phyloP scores from a whole-genome alignment of 92 coral and sea anemone genomes.

The Porites rus region DNA sequence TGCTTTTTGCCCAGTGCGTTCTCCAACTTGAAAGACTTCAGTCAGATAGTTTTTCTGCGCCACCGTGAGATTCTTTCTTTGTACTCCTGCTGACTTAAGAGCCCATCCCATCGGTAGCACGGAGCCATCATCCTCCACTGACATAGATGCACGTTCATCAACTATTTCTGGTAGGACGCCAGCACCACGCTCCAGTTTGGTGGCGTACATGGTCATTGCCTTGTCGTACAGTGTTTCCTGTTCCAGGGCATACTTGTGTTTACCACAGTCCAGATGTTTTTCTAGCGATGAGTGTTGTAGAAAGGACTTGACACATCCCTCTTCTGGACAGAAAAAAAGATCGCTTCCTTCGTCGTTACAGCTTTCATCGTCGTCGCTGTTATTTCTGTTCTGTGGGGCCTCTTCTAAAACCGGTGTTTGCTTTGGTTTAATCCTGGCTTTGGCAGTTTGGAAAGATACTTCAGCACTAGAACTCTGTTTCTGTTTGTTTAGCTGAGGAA shows the following conservation, averaged over 20 bases:
- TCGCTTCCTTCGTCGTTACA: conserved; percentile 7
- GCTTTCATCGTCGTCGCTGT: too few relatives aligned
- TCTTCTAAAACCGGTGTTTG: neutral
- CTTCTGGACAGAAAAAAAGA: conserved; percentile 54
- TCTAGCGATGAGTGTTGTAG: conserved; percentile 49
- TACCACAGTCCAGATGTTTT: conserved; percentile 64
- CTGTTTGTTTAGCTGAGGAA: too few relatives aligned
- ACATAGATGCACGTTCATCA: neutral
- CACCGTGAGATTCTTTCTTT: conserved; percentile 34
- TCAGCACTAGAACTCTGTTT: neutral
- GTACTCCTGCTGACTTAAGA: conserved; percentile 24
- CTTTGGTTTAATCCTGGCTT: neutral
- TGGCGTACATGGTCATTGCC: conserved; percentile 59
- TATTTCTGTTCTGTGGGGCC: neutral
- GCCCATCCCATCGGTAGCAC: conserved; percentile 57
- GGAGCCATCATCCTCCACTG: neutral
- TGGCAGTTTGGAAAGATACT: neutral
- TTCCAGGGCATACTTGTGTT: conserved; percentile 58
- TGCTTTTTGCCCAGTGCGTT: conserved; percentile 62
- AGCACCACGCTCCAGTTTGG: conserved; percentile 58
- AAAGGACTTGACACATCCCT: conserved; percentile 57
- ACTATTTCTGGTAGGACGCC: conserved; percentile 46
- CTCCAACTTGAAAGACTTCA: conserved; percentile 43
- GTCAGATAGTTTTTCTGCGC: conserved; percentile 54
- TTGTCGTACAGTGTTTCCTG: conserved; percentile 58